Conservation (phyloP, 2,797 vertebrate genomes). For the Amphiprion clarkii region DNA sequence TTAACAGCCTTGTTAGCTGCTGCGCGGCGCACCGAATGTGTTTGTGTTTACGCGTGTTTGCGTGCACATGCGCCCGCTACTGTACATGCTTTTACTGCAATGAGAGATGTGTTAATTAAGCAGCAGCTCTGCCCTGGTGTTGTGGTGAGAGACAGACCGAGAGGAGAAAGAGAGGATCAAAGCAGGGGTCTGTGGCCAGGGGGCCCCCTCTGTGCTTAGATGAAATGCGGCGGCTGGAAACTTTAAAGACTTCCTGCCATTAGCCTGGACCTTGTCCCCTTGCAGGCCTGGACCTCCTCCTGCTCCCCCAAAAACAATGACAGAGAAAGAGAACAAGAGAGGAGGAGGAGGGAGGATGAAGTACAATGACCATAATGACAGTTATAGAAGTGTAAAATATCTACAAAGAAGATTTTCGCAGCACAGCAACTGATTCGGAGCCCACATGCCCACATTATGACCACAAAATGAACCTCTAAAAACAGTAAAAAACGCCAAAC, state of each 20-base stretch:
- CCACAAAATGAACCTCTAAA: too few relatives aligned
- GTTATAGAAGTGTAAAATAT: slow-evolving; percentile 83
- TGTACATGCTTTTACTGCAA: slow-evolving; percentile 75
- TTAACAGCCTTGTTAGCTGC: slow-evolving; percentile 29
- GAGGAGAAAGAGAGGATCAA: slow-evolving; percentile 88
- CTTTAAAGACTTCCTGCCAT: slow-evolving; percentile 99
- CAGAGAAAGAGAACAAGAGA: slow-evolving; percentile 11
- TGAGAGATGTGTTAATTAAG: slow-evolving; percentile 96
- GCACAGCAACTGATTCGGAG: too few relatives aligned
- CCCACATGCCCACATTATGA: background rate
- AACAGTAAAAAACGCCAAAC: too few relatives aligned
- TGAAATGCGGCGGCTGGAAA: slow-evolving; percentile 93
- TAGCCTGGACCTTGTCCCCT: slow-evolving; percentile 94
- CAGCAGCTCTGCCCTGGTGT: slow-evolving; percentile 87
- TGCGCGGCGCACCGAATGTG: background rate
- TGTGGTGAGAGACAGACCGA: slow-evolving; percentile 70
- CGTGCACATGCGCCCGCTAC: background rate
- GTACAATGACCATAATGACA: slow-evolving; percentile 90
- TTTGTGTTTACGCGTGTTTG: background rate
- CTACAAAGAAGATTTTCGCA: slow-evolving; percentile 86
- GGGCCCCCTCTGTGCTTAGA: slow-evolving; percentile 92
- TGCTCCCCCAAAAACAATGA: slow-evolving; percentile 77
- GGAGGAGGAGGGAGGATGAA: slow-evolving; percentile 23
- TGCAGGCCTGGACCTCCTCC: slow-evolving; percentile 90
- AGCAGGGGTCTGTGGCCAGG: slow-evolving; percentile 91